These are phyloP conservation scores for Heterodera carotae DNA, from an alignment of 1,140 invertebrate species.

Conservation along the genomic window DNA sequence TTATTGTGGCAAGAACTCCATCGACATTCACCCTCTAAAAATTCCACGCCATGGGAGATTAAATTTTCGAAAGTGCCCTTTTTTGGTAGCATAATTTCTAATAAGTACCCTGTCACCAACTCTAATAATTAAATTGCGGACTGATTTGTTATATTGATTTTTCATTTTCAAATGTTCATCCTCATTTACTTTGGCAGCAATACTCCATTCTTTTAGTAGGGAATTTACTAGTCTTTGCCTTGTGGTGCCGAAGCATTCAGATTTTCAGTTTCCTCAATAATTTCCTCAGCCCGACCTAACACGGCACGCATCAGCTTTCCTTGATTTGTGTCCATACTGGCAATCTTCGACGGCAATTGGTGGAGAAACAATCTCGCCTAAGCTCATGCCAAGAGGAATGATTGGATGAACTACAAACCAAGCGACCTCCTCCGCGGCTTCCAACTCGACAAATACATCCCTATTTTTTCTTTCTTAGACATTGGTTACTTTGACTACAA, in stretches of 20 bases:
- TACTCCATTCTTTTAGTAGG: constrained; percentile 10
- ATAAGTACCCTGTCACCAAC: constrained; percentile 20
- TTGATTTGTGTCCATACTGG: constrained; percentile 3
- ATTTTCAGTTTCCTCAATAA: not conserved
- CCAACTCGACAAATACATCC: not conserved
- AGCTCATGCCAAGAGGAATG: not conserved
- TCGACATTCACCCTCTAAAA: constrained; percentile 8
- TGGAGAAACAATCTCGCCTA: not conserved
- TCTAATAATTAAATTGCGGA: not conserved
- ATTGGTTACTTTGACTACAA: not conserved
- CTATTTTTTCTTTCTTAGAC: not conserved
- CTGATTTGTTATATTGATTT: constrained; percentile 20
- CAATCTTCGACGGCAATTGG: not conserved
- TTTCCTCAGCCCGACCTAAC: not conserved
- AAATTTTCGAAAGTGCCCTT: not conserved
- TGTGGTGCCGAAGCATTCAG: not conserved
- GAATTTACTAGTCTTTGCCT: constrained; percentile 7
- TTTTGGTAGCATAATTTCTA: not conserved
- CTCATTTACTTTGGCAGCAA: not conserved
- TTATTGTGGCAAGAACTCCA: not conserved
- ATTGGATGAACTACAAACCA: not conserved
- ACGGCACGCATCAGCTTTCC: constrained; percentile 1
- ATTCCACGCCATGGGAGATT: not conserved
- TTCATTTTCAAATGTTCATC: not conserved
- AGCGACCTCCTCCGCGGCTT: not conserved